Conservation (phyloP, 2,797 vertebrate species). For the Helicolenus hilgendorfi region DNA sequence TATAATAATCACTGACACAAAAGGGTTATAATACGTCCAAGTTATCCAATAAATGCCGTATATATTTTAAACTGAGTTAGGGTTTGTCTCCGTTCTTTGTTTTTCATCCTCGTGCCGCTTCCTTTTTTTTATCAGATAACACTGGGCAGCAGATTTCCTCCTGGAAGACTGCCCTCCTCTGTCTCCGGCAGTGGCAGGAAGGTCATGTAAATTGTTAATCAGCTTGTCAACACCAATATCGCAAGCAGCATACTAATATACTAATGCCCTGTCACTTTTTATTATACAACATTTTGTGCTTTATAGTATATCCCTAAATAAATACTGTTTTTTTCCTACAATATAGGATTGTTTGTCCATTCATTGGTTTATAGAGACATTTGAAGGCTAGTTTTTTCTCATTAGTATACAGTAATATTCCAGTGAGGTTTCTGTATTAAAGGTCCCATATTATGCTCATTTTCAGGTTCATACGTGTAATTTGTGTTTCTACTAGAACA, state of each 20-base stretch:
- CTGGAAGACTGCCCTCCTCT: not conserved
- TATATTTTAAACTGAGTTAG: not conserved
- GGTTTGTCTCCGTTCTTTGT: not conserved
- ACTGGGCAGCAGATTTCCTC: slow-evolving; percentile 11
- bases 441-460: too few species aligned
- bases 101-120: not conserved
- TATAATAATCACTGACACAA: not conserved
- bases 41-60: not conserved
- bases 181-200: slow-evolving; percentile 4
- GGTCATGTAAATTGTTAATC: slow-evolving; percentile 31
- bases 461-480: too few species aligned
- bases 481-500: too few species aligned
- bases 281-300: not conserved
- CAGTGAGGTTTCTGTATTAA: too few species aligned
- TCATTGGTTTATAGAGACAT: not conserved
- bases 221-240: slow-evolving; percentile 8
- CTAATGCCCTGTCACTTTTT: not conserved
- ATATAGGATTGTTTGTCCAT: not conserved
- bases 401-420: not conserved
- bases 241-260: not conserved
- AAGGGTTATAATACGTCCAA: not conserved
- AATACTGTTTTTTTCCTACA: not conserved
- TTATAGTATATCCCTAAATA: not conserved
- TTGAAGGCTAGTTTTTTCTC: too few species aligned
- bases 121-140: slow-evolving; percentile 11